phyloP scores from a whole-genome alignment of 2,888 invertebrate genomes.

The Bellardia bayeri region DNA sequence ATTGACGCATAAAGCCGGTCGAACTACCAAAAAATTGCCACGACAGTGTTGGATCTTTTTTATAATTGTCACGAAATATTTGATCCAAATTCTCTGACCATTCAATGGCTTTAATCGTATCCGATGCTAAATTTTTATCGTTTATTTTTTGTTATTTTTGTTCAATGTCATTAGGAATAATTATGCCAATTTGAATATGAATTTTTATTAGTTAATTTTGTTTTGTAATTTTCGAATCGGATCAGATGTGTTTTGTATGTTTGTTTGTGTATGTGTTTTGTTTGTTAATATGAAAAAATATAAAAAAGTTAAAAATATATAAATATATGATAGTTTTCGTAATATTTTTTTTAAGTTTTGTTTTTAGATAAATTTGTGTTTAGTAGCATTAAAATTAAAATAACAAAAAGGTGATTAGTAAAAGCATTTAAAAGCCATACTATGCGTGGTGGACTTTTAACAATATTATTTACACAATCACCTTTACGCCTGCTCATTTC shows the following conservation, averaged over 20 bases:
- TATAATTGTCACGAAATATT: slow-evolving; percentile 94
- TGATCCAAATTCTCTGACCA: slow-evolving; percentile 98
- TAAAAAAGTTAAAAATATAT: slow-evolving; percentile 42
- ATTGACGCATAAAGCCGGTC: slow-evolving; percentile 98
- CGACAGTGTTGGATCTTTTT: slow-evolving; percentile 93
- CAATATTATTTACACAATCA: slow-evolving; percentile 75
- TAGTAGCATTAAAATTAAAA: slow-evolving; percentile 19
- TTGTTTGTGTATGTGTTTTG: slow-evolving; percentile 26
- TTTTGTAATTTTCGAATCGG: slow-evolving; percentile 42
- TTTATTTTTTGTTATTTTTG: slow-evolving; percentile 74
- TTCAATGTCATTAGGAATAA: slow-evolving; percentile 12
- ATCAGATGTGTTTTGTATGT: slow-evolving; percentile 39
- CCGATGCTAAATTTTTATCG: slow-evolving; percentile 86
- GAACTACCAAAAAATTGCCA: slow-evolving; percentile 99
- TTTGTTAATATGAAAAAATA: slow-evolving; percentile 37
- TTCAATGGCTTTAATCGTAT: slow-evolving; percentile 95
- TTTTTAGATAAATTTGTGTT: slow-evolving; percentile 29
- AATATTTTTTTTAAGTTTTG: slow-evolving; percentile 2
- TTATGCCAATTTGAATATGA: slow-evolving; percentile 68
- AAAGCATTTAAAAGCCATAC: slow-evolving; percentile 71
- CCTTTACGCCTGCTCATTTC: slow-evolving; percentile 60
- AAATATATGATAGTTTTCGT: slow-evolving; percentile 25
- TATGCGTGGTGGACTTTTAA: slow-evolving; percentile 58
- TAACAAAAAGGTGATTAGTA: slow-evolving; percentile 54
- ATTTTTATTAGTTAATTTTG: slow-evolving; percentile 60